These are phyloP conservation scores for Sebastes matsubarae DNA, from an alignment of 2,797 vertebrate species.

Conservation along the genomic window DNA sequence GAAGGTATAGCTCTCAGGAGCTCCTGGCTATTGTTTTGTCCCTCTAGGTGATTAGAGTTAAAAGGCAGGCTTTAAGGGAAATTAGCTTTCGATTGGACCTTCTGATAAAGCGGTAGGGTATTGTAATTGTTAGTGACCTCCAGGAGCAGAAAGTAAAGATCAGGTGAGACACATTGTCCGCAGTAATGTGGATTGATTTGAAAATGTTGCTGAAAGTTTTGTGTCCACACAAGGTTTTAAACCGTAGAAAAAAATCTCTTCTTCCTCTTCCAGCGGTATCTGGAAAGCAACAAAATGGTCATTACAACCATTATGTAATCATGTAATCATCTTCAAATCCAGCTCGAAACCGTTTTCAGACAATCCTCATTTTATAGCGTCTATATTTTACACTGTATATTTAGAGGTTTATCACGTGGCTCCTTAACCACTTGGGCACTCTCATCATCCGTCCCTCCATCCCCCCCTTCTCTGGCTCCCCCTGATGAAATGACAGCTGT, in stretches of 20 bases:
- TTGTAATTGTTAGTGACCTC: slow-evolving; percentile 72
- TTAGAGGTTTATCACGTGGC: not conserved
- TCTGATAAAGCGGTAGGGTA: slow-evolving; percentile 63
- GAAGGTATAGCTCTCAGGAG: slow-evolving; percentile 33
- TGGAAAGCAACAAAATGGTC: not conserved
- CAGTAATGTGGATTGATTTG: slow-evolving; percentile 43
- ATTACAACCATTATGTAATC: not conserved
- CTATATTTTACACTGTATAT: not conserved
- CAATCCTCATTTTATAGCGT: not conserved
- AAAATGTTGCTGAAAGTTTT: slow-evolving; percentile 37
- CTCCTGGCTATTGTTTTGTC: slow-evolving; percentile 45
- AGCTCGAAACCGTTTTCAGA: not conserved
- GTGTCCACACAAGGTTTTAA: not conserved
- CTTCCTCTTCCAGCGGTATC: not conserved
- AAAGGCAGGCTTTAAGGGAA: slow-evolving; percentile 73
- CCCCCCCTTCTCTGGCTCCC: not conserved
- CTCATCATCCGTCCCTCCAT: not conserved
- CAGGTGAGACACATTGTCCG: slow-evolving; percentile 52
- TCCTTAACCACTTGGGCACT: not conserved
- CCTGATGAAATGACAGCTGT: slow-evolving; percentile 24
- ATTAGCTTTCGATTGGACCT: slow-evolving; percentile 73
- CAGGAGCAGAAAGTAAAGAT: slow-evolving; percentile 51
- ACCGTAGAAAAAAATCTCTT: not conserved
- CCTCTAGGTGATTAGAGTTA: slow-evolving; percentile 70
- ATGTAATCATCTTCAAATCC: not conserved